Evolutionary conservation across 2,113 vertebrate genomes (phyloP).

Genomic region (Bucco capensis): DNA sequence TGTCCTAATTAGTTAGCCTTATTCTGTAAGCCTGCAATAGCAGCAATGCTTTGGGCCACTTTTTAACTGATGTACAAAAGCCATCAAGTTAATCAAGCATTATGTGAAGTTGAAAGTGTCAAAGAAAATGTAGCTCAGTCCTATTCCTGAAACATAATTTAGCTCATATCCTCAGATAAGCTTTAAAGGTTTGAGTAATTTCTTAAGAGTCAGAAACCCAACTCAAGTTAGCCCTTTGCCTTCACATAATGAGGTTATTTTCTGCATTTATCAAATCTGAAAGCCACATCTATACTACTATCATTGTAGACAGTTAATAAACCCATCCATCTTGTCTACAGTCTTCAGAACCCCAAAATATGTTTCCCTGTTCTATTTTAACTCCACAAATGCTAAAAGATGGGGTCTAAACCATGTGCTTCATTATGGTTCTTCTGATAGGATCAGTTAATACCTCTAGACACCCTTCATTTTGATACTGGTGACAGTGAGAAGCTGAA

Average conservation of each 20-base stretch:
- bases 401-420: accelerated
- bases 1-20: neutral
- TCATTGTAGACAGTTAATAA: neutral
- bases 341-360: neutral
- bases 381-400: neutral
- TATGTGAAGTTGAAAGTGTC: neutral
- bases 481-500: neutral
- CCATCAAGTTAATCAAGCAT: neutral
- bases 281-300: neutral
- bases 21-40: neutral
- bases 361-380: neutral
- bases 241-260: neutral
- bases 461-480: neutral
- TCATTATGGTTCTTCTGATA: neutral
- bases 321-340: neutral
- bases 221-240: neutral
- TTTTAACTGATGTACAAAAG: neutral
- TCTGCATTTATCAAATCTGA: neutral
- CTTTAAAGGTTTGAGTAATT: neutral
- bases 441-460: neutral
- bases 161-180: neutral
- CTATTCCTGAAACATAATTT: neutral
- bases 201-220: neutral
- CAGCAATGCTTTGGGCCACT: neutral
- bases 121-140: neutral